Conservation (phyloP, 1,140 invertebrate genomes). For the Temnothorax longispinosus region DNA sequence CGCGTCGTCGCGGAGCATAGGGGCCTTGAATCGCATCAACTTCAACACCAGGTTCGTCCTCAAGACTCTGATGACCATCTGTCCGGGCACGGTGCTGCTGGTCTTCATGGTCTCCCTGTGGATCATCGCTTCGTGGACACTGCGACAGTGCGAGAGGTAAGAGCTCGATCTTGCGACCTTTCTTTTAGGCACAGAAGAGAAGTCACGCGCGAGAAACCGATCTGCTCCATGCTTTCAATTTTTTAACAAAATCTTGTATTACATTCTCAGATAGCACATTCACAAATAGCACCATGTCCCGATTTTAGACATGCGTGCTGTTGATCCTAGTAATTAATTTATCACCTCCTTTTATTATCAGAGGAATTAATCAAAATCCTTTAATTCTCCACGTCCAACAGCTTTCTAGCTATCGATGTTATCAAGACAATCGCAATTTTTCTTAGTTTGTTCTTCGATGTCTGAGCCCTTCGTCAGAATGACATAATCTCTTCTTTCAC, state of each 20-base stretch:
- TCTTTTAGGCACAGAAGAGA: neutral
- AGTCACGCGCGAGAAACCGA: neutral
- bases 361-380: neutral
- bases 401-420: neutral
- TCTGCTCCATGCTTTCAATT: neutral
- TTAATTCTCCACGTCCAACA: neutral
- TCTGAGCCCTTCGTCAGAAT: neutral
- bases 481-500: neutral
- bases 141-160: conserved; percentile 99
- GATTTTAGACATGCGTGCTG: too few relatives aligned
- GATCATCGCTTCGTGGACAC: conserved; percentile 99
- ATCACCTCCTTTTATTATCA: too few relatives aligned
- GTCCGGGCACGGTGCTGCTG: conserved; percentile 98
- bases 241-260: neutral
- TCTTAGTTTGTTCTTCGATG: neutral
- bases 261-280: neutral
- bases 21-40: conserved; percentile 99
- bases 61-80: conserved; percentile 99
- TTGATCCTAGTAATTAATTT: neutral
- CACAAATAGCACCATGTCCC: too few relatives aligned
- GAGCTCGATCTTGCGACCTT: neutral
- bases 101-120: conserved; percentile 99
- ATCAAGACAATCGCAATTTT: neutral
- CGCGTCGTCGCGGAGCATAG: conserved; percentile 96
- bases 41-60: conserved; percentile 99